phyloP scores from a whole-genome alignment of 2,113 vertebrate species.

The Pangasianodon gigas region DNA sequence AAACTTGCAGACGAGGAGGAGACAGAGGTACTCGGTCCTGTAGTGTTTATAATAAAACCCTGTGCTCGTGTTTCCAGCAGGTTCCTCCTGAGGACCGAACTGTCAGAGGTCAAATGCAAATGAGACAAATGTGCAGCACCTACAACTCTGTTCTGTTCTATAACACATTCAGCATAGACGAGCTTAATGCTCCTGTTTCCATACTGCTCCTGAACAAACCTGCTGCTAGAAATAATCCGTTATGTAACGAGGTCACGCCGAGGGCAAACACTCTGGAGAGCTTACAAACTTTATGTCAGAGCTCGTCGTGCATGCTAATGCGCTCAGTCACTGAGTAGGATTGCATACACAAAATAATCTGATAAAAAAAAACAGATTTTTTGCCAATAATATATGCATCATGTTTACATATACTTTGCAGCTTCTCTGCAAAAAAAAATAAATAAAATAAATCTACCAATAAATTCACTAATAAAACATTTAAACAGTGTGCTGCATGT shows the following conservation, averaged over 20 bases:
- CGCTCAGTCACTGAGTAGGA: neutral
- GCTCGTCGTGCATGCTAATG: neutral
- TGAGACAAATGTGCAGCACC: neutral
- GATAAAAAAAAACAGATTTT: neutral
- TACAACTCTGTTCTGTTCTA: neutral
- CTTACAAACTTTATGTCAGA: neutral
- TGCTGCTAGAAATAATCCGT: neutral
- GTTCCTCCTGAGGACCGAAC: neutral
- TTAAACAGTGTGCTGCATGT: neutral
- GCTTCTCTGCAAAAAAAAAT: neutral
- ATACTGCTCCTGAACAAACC: neutral
- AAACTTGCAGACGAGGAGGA: too few relatives aligned
- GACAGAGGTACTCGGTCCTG: neutral
- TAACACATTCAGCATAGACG: neutral
- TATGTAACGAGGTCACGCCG: neutral
- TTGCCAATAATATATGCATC: neutral
- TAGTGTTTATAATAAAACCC: neutral
- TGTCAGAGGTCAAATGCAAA: conserved; percentile 21
- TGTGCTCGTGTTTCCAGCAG: neutral
- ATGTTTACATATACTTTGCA: neutral
- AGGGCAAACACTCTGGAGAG: neutral
- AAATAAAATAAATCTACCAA: neutral
- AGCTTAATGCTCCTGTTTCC: neutral
- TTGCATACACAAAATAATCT: neutral
- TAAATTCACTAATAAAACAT: neutral